phyloP scores from a whole-genome alignment of 2,797 vertebrate genomes.

The Anabacerthia variegaticeps region DNA sequence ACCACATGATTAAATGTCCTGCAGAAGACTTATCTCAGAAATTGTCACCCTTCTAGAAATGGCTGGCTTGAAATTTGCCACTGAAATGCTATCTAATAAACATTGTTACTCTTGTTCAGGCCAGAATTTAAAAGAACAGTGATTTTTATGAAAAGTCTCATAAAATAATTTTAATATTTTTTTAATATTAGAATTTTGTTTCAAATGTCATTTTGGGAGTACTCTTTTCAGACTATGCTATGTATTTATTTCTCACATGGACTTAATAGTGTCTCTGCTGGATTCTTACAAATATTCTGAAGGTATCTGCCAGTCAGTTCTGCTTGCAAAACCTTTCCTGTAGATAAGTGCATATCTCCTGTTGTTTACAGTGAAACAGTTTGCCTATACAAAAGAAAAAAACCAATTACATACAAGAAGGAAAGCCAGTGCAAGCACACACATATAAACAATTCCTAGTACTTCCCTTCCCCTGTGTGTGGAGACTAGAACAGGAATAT shows the following conservation, averaged over 20 bases:
- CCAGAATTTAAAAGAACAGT: neutral
- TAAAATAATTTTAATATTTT: neutral
- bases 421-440: neutral
- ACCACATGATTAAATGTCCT: neutral
- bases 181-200: neutral
- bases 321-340: neutral
- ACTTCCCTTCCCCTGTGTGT: neutral
- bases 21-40: neutral
- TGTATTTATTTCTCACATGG: neutral
- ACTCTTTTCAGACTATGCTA: neutral
- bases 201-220: neutral
- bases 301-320: neutral
- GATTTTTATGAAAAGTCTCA: neutral
- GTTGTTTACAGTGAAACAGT: neutral
- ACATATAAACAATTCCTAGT: neutral
- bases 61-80: neutral
- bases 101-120: neutral
- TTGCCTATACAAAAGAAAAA: neutral
- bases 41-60: neutral
- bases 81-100: neutral
- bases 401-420: neutral
- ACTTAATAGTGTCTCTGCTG: neutral
- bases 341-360: neutral
- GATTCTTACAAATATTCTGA: neutral
- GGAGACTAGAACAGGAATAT: neutral